Evolutionary conservation across 1,140 invertebrate species (phyloP).

Genomic region (Helicoverpa zea): DNA sequence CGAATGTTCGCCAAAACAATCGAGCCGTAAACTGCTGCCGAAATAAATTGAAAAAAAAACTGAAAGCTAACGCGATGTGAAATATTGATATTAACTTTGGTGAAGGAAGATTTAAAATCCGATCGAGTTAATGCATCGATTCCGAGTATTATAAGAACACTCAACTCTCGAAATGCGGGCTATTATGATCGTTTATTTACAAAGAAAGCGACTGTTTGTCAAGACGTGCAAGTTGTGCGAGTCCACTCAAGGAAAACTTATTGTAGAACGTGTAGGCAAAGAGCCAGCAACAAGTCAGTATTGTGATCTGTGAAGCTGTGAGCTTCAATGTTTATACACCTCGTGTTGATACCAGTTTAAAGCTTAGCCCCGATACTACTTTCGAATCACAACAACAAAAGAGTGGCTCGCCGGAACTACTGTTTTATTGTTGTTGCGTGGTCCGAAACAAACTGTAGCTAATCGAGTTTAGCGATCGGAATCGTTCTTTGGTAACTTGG

Average conservation of each 20-base stretch:
- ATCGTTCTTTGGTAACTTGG: not conserved
- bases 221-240: not conserved
- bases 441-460: not conserved
- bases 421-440: constrained; percentile 11
- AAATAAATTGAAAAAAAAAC: constrained; percentile 32
- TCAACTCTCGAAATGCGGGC: not conserved
- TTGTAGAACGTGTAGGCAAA: constrained; percentile 16
- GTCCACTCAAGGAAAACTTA: constrained; percentile 23
- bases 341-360: constrained; percentile 26
- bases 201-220: constrained; percentile 1
- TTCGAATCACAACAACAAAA: constrained; percentile 31
- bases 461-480: not conserved
- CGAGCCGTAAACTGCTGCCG: constrained; percentile 25
- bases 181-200: not conserved
- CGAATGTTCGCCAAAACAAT: constrained; percentile 41
- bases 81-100: constrained; percentile 34
- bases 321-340: constrained; percentile 6
- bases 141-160: not conserved
- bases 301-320: constrained; percentile 16
- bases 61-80: constrained; percentile 17
- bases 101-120: constrained; percentile 11
- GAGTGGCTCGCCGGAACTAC: not conserved
- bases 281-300: constrained; percentile 36
- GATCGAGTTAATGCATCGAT: constrained; percentile 7
- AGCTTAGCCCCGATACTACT: constrained; percentile 27